These are phyloP conservation scores for Reticulitermes speratus DNA, from an alignment of 1,140 invertebrate genomes.

Conservation along the genomic window DNA sequence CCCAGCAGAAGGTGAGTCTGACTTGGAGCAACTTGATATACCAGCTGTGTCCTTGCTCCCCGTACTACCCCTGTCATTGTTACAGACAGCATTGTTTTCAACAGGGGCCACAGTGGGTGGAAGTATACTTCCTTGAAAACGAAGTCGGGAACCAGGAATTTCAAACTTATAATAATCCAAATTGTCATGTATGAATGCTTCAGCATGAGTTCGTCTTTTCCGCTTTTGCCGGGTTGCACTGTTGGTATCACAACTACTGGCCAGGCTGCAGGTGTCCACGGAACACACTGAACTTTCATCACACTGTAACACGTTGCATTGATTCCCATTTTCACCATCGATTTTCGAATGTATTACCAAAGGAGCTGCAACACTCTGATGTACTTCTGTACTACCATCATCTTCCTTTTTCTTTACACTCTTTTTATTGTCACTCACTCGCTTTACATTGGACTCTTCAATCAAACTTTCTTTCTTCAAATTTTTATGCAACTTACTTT, in stretches of 20 bases:
- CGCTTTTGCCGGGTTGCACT: constrained; percentile 43
- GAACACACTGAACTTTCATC: constrained; percentile 22
- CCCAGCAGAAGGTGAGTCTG: neutral
- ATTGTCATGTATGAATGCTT: constrained; percentile 60
- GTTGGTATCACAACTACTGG: constrained; percentile 36
- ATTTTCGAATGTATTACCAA: neutral
- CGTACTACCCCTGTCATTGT: constrained; percentile 28
- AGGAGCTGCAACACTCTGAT: too few relatives aligned
- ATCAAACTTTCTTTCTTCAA: neutral
- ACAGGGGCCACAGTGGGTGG: constrained; percentile 37
- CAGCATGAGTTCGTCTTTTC: constrained; percentile 56
- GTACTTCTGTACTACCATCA: neutral
- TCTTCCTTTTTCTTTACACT: neutral
- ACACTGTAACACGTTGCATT: constrained; percentile 25
- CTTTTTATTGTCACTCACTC: neutral
- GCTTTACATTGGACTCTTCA: neutral
- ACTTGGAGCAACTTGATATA: neutral
- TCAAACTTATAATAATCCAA: constrained; percentile 64
- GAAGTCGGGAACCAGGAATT: constrained; percentile 55
- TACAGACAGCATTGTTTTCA: constrained; percentile 21
- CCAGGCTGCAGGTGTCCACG: constrained; percentile 6
- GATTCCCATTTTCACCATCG: neutral
- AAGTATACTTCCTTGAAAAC: constrained; percentile 47
- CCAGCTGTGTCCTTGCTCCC: neutral
- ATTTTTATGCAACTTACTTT: neutral